Base-by-base conservation (phyloP, 2,797 vertebrate species). In the Syncerus caffer region DNA sequence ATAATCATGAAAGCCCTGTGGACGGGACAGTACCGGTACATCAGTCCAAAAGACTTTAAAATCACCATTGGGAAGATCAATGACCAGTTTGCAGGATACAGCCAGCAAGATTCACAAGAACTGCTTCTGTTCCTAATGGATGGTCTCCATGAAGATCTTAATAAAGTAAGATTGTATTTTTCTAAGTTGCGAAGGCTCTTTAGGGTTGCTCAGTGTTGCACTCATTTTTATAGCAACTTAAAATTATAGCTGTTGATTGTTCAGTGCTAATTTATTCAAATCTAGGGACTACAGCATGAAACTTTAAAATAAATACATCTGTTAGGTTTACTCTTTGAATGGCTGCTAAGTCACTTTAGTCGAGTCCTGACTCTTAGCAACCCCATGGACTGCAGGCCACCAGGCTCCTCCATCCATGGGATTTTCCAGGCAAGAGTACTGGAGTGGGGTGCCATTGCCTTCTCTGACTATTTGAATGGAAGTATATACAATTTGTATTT, bases 81-180 rank as follows among this genome's bases (percentile, higher is more conserved):
- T 45, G 99, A 99, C 31, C 99, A 99, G 95, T 99, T 99, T 98
- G 98, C 99, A 79, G 98, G 99, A 79, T 99, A 99, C 17, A 99
- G 99, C 92, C 99, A 99, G 98, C 99, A 99, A 93, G 99, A 99
- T 98, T 99, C 99, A 8, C 99, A 99, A 98, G 99, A 99, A 98
- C 97, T 99, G 97, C 99, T 99, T 89, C 99, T 99, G 79, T 99
- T 99, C 97, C 99, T 99, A 62, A 99, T 99, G 99, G 99, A 99
- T 38, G 99, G 99, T 64, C 99, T 99, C 76, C 99, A 99, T 1
- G 99, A 99, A 98, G 99, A 99, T 97, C 99, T 99, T 89, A 99
- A 99, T 98, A 99, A 99, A 99, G 99, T 99, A 99, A 98, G 97
- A 13, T 89, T n/a, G 42, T 47, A 21, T 47, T 95, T 78, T 94